These are phyloP conservation scores for Gavialis gangeticus DNA, from an alignment of 2,113 vertebrate genomes.

Conservation along the genomic window DNA sequence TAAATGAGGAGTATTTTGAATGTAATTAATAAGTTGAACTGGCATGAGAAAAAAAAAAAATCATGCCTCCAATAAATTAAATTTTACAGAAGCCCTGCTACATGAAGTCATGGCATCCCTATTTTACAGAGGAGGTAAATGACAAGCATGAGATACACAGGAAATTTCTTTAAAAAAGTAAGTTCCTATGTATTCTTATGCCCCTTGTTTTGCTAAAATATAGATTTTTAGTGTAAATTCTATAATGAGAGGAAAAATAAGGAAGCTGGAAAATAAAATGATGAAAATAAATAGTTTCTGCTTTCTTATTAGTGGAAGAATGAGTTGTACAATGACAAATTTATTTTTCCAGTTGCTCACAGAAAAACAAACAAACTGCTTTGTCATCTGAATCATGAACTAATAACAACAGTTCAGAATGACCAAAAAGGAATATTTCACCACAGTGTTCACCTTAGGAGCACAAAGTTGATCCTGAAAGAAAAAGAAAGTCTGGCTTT, in stretches of 20 bases:
- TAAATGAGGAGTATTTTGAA: neutral
- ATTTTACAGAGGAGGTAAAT: neutral
- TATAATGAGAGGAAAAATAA: neutral
- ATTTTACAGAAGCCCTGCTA: neutral
- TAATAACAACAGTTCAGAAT: constrained; percentile 28
- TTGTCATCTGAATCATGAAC: neutral
- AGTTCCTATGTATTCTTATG: too few species aligned
- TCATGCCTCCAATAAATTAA: neutral
- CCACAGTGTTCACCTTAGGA: neutral
- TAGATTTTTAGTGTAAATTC: neutral
- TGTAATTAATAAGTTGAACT: neutral
- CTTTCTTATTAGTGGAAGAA: neutral
- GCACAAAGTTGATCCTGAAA: constrained; percentile 41
- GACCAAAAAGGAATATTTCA: constrained; percentile 42
- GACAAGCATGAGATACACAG: neutral
- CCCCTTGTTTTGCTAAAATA: neutral
- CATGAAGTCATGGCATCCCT: neutral
- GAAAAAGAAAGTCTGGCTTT: constrained; percentile 31
- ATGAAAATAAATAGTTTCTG: neutral
- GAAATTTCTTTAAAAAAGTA: too few species aligned
- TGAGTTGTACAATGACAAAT: constrained; percentile 28
- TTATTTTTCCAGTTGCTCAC: neutral
- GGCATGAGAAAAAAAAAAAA: neutral
- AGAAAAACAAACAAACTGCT: constrained; percentile 14
- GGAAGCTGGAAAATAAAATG: neutral